Conservation (phyloP, 2,797 vertebrate genomes). For the Lophius americanus region DNA sequence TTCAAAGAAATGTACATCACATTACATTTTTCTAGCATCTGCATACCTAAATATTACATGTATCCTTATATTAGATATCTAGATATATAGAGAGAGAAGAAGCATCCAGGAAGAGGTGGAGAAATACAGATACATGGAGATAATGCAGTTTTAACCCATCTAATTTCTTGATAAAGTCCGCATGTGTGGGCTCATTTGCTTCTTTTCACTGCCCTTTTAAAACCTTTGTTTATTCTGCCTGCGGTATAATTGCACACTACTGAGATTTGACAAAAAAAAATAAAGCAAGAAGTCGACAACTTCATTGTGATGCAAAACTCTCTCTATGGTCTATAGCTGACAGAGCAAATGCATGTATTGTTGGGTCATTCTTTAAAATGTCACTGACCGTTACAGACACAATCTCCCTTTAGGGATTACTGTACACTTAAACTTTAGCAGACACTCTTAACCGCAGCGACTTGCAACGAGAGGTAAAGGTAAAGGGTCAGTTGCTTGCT, state of each 20-base stretch:
- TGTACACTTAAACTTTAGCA: slow-evolving; percentile 6
- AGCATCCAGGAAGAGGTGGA: background rate
- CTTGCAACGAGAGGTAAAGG: slow-evolving; percentile 8
- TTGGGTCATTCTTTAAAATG: slow-evolving; percentile 9
- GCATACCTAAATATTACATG: background rate
- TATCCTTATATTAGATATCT: background rate
- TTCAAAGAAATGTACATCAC: background rate
- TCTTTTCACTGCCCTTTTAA: slow-evolving; percentile 39
- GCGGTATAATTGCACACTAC: background rate
- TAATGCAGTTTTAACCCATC: slow-evolving; percentile 15
- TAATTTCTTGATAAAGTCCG: slow-evolving; percentile 34
- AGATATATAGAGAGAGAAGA: slow-evolving; percentile 9
- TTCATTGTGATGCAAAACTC: background rate
- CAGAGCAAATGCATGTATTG: background rate
- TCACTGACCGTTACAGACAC: background rate
- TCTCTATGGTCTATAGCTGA: background rate
- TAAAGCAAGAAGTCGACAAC: too few species aligned
- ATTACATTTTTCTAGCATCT: background rate
- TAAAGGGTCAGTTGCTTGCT: slow-evolving; percentile 24
- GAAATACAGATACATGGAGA: slow-evolving; percentile 19
- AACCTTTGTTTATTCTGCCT: slow-evolving; percentile 13
- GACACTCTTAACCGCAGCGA: background rate
- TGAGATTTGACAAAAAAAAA: too few species aligned
- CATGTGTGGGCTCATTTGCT: slow-evolving; percentile 31
- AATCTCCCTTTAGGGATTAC: background rate